Percentiles rank a stretch among this genome's conserved stretches.
Conservation (phyloP, 2,797 vertebrate genomes). For the Anolis apletophallus region DNA sequence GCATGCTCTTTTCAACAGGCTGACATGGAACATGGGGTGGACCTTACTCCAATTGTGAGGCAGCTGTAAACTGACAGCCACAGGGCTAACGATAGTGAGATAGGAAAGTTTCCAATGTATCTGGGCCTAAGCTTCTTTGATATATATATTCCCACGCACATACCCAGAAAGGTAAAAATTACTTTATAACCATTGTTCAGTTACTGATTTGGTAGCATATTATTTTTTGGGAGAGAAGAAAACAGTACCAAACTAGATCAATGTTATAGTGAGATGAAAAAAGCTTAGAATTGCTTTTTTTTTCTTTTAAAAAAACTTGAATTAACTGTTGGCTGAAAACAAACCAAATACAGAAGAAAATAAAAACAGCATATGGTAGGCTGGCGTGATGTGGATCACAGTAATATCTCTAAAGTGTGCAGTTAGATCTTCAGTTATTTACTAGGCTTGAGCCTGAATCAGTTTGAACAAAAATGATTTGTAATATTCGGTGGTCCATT, state of each 20-base stretch:
- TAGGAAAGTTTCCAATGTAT: no score
- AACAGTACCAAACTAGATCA: slow-evolving; percentile 20
- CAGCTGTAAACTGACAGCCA: no score
- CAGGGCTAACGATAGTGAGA: no score
- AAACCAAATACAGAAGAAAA: not conserved
- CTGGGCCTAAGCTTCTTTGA: no score
- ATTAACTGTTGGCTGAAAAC: not conserved
- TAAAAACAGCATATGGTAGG: not conserved
- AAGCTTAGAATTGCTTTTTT: not conserved
- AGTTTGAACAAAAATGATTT: no score
- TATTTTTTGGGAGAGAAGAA: not conserved
- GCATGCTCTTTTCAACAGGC: no score
- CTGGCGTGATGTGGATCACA: not conserved
- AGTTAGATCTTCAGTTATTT: not conserved
- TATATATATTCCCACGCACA: not conserved
- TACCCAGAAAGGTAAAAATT: not conserved
- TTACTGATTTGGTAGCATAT: slow-evolving; percentile 6
- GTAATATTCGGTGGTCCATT: no score
- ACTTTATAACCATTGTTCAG: not conserved
- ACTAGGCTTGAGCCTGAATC: no score
- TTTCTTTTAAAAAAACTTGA: not conserved
- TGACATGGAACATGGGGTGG: no score
- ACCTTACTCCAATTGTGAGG: no score
- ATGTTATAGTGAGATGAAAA: slow-evolving; percentile 5
- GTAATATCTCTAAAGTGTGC: not conserved